These are phyloP conservation scores for Callopanchax toddi DNA, from an alignment of 2,113 vertebrate species.

Conservation along the genomic window DNA sequence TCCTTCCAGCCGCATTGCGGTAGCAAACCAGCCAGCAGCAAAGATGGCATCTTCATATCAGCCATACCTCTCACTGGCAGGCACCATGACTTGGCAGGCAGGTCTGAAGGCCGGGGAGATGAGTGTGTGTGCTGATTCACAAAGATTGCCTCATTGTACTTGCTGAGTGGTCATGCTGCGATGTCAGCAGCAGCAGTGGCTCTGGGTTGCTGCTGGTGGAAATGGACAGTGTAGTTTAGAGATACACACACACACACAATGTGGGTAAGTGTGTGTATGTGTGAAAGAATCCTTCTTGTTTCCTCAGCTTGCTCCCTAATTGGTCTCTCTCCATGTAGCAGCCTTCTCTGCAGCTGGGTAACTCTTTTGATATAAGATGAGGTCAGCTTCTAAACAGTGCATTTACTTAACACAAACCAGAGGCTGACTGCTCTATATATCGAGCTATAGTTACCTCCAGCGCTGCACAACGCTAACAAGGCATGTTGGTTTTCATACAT, in stretches of 20 bases:
- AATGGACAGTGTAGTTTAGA: constrained; percentile 9
- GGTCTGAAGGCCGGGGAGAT: constrained; percentile 42
- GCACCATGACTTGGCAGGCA: constrained; percentile 48
- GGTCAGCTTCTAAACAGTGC: constrained; percentile 42
- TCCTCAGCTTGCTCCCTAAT: constrained; percentile 47
- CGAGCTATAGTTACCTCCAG: constrained; percentile 19
- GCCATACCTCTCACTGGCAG: constrained; percentile 49
- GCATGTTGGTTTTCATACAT: neutral
- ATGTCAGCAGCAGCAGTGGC: constrained; percentile 43
- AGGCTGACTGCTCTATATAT: constrained; percentile 10
- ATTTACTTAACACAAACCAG: constrained; percentile 26
- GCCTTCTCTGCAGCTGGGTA: constrained; percentile 51
- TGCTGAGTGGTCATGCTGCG: constrained; percentile 30
- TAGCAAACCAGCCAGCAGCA: constrained; percentile 38
- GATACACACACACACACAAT: neutral
- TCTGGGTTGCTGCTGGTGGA: constrained; percentile 37
- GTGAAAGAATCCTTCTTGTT: constrained; percentile 22
- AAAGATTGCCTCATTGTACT: constrained; percentile 33
- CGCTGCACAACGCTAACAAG: neutral
- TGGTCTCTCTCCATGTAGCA: constrained; percentile 40
- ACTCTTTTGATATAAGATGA: constrained; percentile 35
- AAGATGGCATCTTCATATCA: constrained; percentile 34
- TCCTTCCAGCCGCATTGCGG: constrained; percentile 41
- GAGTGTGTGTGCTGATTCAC: constrained; percentile 62
- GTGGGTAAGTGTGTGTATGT: too few relatives aligned